Conservation (phyloP, 2,113 vertebrate species). For the Callaeas wilsoni region DNA sequence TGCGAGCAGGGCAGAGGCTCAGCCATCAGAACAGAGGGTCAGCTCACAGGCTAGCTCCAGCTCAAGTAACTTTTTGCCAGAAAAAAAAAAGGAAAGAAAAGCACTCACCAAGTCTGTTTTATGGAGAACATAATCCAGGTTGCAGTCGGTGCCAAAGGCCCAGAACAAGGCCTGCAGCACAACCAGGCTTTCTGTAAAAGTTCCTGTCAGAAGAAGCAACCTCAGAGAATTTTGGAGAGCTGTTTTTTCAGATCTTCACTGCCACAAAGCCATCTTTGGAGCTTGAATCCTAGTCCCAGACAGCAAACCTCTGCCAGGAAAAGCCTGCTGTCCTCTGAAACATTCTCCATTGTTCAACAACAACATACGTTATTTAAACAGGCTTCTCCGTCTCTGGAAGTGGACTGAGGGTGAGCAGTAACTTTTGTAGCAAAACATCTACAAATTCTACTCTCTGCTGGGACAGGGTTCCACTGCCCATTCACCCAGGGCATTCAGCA, state of each 20-base stretch:
- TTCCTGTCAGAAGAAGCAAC: neutral
- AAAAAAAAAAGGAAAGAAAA: neutral
- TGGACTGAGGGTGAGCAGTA: neutral
- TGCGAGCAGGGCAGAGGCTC: neutral
- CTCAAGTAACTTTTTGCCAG: neutral
- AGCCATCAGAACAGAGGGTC: rapidly evolving
- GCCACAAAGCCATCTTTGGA: neutral
- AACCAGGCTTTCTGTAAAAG: neutral
- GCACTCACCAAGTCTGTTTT: neutral
- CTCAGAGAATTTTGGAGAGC: neutral
- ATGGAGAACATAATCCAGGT: neutral
- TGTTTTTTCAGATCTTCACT: neutral
- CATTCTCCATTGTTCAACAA: rapidly evolving
- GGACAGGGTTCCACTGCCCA: neutral
- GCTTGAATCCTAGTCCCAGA: neutral
- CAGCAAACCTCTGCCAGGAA: neutral
- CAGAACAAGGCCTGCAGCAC: neutral
- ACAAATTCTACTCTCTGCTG: neutral
- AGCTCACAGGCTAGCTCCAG: neutral
- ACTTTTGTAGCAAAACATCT: neutral
- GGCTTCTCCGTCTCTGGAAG: neutral
- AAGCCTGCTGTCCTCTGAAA: neutral
- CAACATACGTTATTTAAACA: neutral
- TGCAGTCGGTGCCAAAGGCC: neutral
- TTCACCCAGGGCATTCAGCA: neutral